Base-by-base conservation (phyloP, 2,113 vertebrate genomes). In the Tyrannus savana region DNA sequence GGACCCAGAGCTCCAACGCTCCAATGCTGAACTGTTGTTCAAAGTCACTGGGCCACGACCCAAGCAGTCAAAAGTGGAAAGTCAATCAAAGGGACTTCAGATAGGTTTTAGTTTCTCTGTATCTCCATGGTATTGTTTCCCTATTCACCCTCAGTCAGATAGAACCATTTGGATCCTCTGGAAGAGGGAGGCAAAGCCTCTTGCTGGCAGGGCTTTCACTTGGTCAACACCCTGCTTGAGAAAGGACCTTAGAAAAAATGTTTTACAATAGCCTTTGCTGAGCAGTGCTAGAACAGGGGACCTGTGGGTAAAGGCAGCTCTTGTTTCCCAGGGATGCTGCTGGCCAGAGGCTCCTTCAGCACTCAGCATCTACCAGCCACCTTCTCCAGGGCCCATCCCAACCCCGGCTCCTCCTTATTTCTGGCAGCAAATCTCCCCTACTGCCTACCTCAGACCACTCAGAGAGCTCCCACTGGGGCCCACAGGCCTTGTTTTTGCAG, bases 381-480 rank as follows among this genome's bases (percentile, higher is more conserved):
- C 62, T 59, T 80, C 47, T 44, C 42, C 42, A 67, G 56, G 21
- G 12, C 35, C 42, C 24, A 44, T 19, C n/a, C 52, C 47, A 72
- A 68, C 44, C 83, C 62, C 4, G 1, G 24, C 66, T 62, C 14
- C 62, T 62, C 16, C 74, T 59, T 41, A 67, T 80, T 60, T 68
- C 46, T 44, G 27, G 31, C 53, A 68, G 35, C 80, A 87, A 92
- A 93, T 28, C 37, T 53, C 21, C 72, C 42, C 12, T 27, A 21
- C 42, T 18, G 49, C 93, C 89, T 98, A 99, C 98, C 98, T 99
- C 98, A 0, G 98, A 98, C 98, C 99, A 98, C 71, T 98, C 98
- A 0, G 98, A 98, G 92, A 98, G 98, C 89, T 98, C 99, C 98
- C 98, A 99, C 96, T 99, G 99, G 3, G 98, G 98, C 14, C 99